These are phyloP conservation scores for Macquaria australasica DNA, from an alignment of 2,113 vertebrate genomes.

Conservation along the genomic window DNA sequence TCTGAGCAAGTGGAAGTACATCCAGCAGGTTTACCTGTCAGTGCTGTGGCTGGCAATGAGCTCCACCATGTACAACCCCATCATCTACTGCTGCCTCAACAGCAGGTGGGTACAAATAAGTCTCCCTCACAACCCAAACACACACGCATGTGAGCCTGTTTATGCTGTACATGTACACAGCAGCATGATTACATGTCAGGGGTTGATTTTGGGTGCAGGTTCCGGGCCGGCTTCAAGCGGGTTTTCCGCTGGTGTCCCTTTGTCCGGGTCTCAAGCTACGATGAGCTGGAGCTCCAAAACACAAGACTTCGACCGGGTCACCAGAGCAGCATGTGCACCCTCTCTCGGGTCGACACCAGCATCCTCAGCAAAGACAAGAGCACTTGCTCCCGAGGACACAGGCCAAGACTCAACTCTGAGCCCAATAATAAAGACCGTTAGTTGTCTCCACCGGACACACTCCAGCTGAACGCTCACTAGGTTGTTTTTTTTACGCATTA, in stretches of 20 bases:
- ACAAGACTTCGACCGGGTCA: slow-evolving; percentile 70
- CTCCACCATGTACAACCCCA: slow-evolving; percentile 99
- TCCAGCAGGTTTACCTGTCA: slow-evolving; percentile 97
- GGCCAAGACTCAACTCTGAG: slow-evolving; percentile 47
- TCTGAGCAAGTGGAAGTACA: slow-evolving; percentile 92
- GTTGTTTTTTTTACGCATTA: neutral
- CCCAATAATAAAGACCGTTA: slow-evolving; percentile 37
- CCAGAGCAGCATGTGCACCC: slow-evolving; percentile 84
- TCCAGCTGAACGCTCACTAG: neutral
- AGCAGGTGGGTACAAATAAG: slow-evolving; percentile 88
- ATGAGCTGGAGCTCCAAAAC: slow-evolving; percentile 79
- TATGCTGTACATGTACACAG: neutral
- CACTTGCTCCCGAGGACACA: slow-evolving; percentile 44
- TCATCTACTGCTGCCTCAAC: slow-evolving; percentile 99
- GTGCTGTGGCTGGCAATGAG: slow-evolving; percentile 99
- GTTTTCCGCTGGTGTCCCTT: slow-evolving; percentile 83
- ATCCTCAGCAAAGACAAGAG: slow-evolving; percentile 77
- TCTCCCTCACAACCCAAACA: neutral
- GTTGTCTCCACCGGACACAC: slow-evolving; percentile 5
- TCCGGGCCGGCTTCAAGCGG: slow-evolving; percentile 81
- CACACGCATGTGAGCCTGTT: neutral
- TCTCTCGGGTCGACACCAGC: slow-evolving; percentile 78
- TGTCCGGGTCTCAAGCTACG: slow-evolving; percentile 74
- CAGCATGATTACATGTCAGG: neutral
- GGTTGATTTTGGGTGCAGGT: slow-evolving; percentile 64